These are phyloP conservation scores for Mustela nigripes DNA, from an alignment of 2,113 vertebrate genomes.

Conservation along the genomic window DNA sequence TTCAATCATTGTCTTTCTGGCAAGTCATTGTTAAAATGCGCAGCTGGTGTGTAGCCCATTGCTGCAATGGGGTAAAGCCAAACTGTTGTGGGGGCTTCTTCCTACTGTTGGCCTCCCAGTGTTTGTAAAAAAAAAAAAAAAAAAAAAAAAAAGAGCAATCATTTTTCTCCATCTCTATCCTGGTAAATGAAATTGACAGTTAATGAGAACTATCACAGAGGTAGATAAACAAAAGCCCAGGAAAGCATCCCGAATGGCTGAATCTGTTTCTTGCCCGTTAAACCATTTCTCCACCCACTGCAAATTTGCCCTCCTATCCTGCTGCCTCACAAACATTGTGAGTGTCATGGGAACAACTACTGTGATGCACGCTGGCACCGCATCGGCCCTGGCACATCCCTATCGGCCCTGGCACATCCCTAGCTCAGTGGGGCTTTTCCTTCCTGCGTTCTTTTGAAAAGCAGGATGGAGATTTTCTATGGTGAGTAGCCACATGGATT, in stretches of 20 bases:
- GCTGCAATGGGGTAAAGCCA: constrained; percentile 79
- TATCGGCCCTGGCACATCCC: constrained; percentile 65
- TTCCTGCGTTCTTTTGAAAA: constrained; percentile 74
- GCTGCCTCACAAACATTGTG: constrained; percentile 1
- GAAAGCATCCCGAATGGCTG: constrained; percentile 72
- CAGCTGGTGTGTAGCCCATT: constrained; percentile 85
- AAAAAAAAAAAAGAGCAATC: constrained; percentile 67
- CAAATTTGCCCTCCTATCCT: background rate
- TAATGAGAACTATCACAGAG: constrained; percentile 78
- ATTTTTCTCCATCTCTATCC: constrained; percentile 69
- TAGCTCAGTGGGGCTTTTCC: constrained; percentile 77
- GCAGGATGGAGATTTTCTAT: constrained; percentile 65
- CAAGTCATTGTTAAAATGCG: constrained; percentile 84
- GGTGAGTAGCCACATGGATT: constrained; percentile 58
- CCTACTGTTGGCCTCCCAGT: constrained; percentile 79
- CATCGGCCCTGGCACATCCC: constrained; percentile 65
- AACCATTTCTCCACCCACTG: constrained; percentile 5
- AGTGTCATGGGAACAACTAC: constrained; percentile 61
- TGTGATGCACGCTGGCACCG: constrained; percentile 61
- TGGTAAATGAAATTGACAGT: constrained; percentile 75
- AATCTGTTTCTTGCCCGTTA: constrained; percentile 67
- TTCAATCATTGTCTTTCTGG: constrained; percentile 81
- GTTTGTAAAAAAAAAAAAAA: constrained; percentile 73
- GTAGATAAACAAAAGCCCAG: constrained; percentile 72
- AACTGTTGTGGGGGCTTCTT: constrained; percentile 78